Evolutionary conservation across 1,140 invertebrate genomes (phyloP).

Genomic region (Hermatobates lingyangjiaoensis): DNA sequence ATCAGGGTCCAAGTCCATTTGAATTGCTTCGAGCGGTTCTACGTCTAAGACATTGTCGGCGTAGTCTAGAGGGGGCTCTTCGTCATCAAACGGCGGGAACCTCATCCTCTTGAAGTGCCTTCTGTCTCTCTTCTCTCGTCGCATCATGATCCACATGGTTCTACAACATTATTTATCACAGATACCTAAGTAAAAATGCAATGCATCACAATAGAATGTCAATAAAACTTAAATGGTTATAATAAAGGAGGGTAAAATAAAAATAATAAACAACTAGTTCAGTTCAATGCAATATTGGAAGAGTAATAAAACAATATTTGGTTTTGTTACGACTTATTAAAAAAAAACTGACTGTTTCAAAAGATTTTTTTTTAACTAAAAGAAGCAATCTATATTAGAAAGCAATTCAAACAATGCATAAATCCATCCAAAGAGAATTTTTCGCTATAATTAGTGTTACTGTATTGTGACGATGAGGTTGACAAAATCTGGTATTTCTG

Average conservation of each 20-base stretch:
- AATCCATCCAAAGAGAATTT: too few species aligned
- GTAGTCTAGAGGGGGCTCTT: constrained; percentile 98
- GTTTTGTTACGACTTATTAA: too few species aligned
- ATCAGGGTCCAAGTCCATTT: constrained; percentile 92
- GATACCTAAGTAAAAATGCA: too few species aligned
- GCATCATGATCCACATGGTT: constrained; percentile 99
- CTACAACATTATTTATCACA: constrained; percentile 28
- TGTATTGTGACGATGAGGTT: too few species aligned
- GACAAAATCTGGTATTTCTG: too few species aligned
- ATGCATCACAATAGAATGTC: too few species aligned
- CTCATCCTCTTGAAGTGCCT: constrained; percentile 98
- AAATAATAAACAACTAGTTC: constrained; percentile 3
- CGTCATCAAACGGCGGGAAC: constrained; percentile 99
- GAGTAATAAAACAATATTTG: not conserved
- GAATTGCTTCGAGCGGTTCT: constrained; percentile 95
- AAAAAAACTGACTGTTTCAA: too few species aligned
- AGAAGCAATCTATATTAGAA: too few species aligned
- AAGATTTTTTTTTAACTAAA: too few species aligned
- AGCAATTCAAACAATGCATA: too few species aligned
- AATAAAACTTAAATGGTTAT: too few species aligned
- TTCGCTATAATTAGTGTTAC: too few species aligned
- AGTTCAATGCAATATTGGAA: not conserved
- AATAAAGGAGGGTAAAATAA: constrained; percentile 1
- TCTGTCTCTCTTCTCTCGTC: constrained; percentile 93
- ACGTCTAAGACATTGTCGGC: constrained; percentile 98